Evolutionary conservation across 1,140 invertebrate species (phyloP), one percentile per base, ranked within the genome.

Genomic region (Homarus americanus): DNA sequence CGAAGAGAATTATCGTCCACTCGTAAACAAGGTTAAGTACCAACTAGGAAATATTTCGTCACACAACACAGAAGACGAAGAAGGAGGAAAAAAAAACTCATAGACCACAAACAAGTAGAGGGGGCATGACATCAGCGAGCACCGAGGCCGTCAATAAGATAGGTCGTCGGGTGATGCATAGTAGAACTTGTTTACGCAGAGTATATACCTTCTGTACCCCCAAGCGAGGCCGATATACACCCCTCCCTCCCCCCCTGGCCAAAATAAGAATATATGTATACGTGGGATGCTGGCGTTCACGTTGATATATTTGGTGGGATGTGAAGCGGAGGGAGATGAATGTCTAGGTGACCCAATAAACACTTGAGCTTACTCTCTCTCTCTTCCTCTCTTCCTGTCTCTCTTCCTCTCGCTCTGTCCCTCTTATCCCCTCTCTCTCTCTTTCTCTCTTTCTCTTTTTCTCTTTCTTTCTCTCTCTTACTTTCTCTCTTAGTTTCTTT

Each of bases 1-100:
- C 82, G 82, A 83, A 83, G 82, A 83, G 82, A 83, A 83, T 83
- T 83, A 83, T 83, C 82, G 58, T 32, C 58, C 82, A 5, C n/a
- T 40, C 82, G 69, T 83, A 83, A 83, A 83, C 82, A 83, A 83
- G 12, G n/a, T 20, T 40, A 12, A n/a, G 63, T 17, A 7, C 36
- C 34, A 24, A 24, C 7, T 28, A 69, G 34, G 28, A 83, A 4
- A 36, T n/a, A 40, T 36, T 34, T 28, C 44, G 24, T 34, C 79
- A 63, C 53, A 34, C 24, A 53, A 69, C 20, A 69, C 20, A 69
- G 32, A 5, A 9, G 4, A 69, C 5, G 24, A 32, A n/a, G 5
- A n/a, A 24, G 32, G 66, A 34, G 32, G 24, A 24, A 24, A 69
- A 1, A 40, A 76, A 72, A 28, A 49, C 72, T 41, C 49, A 41